Evolutionary conservation across 2,113 vertebrate genomes (phyloP), one percentile per base, ranked within the genome.

Genomic region (Chitala chitala): DNA sequence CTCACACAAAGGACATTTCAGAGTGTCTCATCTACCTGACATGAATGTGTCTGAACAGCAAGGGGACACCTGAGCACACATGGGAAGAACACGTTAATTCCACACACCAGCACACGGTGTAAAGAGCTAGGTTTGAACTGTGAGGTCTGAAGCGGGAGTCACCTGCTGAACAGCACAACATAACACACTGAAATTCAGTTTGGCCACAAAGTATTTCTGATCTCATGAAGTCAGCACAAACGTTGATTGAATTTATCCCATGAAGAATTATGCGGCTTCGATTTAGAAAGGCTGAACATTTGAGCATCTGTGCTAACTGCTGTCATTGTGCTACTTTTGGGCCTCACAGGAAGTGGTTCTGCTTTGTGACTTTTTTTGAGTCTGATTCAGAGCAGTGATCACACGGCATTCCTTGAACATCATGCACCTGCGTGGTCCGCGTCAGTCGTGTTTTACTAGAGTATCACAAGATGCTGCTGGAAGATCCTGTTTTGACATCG

Each of bases 191-290:
- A 82, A 82, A 84, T 88, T 86, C 79, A 79, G 72, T 88, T 89
- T 75, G 83, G 81, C 82, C 82, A 78, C 82, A 76, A 78, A 78
- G 83, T 82, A 88, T 88, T 86, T 75, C 64, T 85, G 86, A 86
- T 86, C 90, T 77, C 65, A 74, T 76, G 68, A 78, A 89, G 89
- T 91, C 84, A 84, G 78, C 86, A 89, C 88, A 88, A 77, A n/a
- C n/a, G n/a, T n/a, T n/a, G n/a, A n/a, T n/a, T n/a, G n/a, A n/a
- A n/a, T n/a, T n/a, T n/a, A n/a, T n/a, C n/a, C n/a, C n/a, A n/a
- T n/a, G n/a, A n/a, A n/a, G n/a, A n/a, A n/a, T n/a, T n/a, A n/a
- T n/a, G n/a, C n/a, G n/a, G n/a, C n/a, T n/a, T n/a, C n/a, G n/a
- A n/a, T n/a, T n/a, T n/a, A n/a, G n/a, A n/a, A n/a, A n/a, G n/a